Conservation (phyloP, 2,797 vertebrate genomes). For the Choloepus didactylus region DNA sequence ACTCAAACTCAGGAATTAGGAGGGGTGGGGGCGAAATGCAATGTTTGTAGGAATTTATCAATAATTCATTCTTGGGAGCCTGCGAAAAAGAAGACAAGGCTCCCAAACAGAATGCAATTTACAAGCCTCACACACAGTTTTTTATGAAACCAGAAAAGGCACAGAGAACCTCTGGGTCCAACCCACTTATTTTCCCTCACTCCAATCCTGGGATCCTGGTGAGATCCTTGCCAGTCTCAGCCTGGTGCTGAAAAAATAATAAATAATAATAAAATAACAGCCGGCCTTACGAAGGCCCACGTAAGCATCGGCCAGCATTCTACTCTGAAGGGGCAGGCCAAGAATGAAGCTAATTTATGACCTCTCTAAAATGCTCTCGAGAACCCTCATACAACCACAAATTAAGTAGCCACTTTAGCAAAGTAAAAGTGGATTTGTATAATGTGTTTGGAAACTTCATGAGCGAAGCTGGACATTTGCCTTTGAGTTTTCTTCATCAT, state of each 20-base stretch:
- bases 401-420: constrained; percentile 74
- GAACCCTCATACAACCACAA: constrained; percentile 73
- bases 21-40: neutral
- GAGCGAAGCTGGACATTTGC: constrained; percentile 22
- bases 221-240: neutral
- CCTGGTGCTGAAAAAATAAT: neutral
- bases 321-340: neutral
- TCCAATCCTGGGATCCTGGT: neutral
- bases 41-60: neutral
- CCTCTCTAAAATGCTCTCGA: constrained; percentile 70
- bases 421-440: constrained; percentile 69
- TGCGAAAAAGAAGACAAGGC: constrained; percentile 60
- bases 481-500: constrained; percentile 15
- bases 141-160: neutral
- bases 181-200: neutral
- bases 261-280: neutral
- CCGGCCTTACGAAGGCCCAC: neutral
- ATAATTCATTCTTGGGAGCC: constrained; percentile 59
- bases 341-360: constrained; percentile 60
- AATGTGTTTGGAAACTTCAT: constrained; percentile 42
- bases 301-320: neutral
- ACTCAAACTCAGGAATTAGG: neutral
- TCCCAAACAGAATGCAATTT: constrained; percentile 49
- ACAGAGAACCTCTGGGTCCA: neutral
- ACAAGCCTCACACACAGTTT: neutral